Evolutionary conservation across 2,113 vertebrate genomes (phyloP).

Genomic region (Brachypodius melanocephalos): DNA sequence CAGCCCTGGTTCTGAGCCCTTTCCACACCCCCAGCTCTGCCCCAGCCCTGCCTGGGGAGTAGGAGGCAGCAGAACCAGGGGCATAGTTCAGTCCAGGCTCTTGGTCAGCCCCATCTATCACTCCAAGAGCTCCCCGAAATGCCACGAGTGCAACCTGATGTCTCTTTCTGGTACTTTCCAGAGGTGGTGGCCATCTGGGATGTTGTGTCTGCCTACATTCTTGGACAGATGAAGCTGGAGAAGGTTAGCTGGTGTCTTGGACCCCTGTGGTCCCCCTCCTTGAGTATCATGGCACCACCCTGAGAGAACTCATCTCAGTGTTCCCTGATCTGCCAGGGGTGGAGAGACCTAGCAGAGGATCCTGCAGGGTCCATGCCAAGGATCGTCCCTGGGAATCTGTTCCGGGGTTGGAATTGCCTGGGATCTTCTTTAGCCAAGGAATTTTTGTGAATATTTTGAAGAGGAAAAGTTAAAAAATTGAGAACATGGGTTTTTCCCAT

Average conservation of each 20-base stretch:
- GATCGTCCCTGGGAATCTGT: not conserved
- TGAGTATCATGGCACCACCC: not conserved
- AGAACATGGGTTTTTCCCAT: rapidly evolving
- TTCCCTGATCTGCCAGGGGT: not conserved
- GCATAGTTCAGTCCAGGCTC: not conserved
- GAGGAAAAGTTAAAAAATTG: not conserved
- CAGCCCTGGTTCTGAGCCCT: not conserved
- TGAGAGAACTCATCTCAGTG: not conserved
- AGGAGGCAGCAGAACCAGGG: not conserved
- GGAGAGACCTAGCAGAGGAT: not conserved
- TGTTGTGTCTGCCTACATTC: not conserved
- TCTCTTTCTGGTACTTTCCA: not conserved
- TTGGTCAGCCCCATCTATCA: not conserved
- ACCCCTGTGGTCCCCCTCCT: not conserved
- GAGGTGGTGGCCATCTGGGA: not conserved
- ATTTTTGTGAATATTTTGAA: not conserved
- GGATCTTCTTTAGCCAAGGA: not conserved
- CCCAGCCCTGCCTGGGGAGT: not conserved
- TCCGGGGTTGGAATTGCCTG: not conserved
- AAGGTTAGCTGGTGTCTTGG: not conserved
- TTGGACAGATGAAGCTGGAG: not conserved
- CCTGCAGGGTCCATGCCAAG: not conserved
- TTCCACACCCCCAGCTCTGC: not conserved
- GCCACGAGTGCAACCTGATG: rapidly evolving
- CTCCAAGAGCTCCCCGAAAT: not conserved